Conservation (phyloP, 2,113 vertebrate species). For the Paralichthys olivaceus region DNA sequence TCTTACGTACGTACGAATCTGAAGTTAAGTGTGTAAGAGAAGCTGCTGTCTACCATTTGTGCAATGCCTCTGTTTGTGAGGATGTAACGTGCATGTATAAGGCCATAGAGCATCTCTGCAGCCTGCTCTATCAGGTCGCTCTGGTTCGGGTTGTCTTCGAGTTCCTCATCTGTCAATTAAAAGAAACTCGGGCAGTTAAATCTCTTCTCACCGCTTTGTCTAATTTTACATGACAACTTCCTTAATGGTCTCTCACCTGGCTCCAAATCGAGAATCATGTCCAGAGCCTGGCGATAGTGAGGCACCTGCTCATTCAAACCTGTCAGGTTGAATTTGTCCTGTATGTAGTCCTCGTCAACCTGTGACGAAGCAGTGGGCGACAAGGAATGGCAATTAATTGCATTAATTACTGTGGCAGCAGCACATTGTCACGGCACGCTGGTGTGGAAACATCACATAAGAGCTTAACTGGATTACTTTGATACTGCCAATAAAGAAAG, state of each 20-base stretch:
- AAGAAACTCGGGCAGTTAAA: neutral
- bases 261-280: conserved; percentile 94
- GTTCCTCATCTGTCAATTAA: conserved; percentile 86
- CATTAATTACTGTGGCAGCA: conserved; percentile 13
- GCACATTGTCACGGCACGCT: neutral
- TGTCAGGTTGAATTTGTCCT: conserved; percentile 94
- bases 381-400: conserved; percentile 13
- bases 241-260: conserved; percentile 83
- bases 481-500: conserved; percentile 31
- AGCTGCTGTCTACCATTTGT: conserved; percentile 87
- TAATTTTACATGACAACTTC: neutral
- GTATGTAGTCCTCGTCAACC: conserved; percentile 96
- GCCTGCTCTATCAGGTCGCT: conserved; percentile 95
- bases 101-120: conserved; percentile 93
- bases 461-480: conserved; percentile 52
- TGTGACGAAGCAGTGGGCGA: conserved; percentile 53
- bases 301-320: conserved; percentile 94
- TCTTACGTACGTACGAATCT: neutral
- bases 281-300: conserved; percentile 92
- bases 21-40: neutral
- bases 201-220: neutral
- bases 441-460: conserved; percentile 37
- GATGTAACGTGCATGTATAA: conserved; percentile 94
- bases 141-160: conserved; percentile 94
- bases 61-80: conserved; percentile 95